Conservation (phyloP, 2,888 invertebrate genomes). For the Drosophila atripex region DNA sequence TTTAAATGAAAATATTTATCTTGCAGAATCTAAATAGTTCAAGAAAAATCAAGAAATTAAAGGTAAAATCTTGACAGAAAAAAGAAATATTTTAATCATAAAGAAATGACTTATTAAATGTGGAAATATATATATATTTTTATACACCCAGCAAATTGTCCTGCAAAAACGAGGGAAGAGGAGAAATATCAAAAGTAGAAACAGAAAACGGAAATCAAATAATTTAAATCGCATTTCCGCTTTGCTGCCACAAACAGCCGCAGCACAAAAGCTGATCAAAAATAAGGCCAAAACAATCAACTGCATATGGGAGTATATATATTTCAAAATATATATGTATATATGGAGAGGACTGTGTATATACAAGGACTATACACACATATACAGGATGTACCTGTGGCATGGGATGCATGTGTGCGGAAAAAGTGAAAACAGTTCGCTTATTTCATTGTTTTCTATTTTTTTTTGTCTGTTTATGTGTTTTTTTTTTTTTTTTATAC, state of each 20-base stretch:
- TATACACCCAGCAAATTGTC: neutral
- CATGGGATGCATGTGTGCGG: conserved; percentile 3
- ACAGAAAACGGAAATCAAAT: conserved; percentile 70
- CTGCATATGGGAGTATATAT: conserved; percentile 14
- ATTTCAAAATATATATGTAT: neutral
- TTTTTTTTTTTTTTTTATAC: conserved; percentile 20
- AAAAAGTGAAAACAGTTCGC: conserved; percentile 34
- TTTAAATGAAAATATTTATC: too few relatives aligned
- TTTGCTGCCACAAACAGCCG: conserved; percentile 61
- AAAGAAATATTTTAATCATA: too few relatives aligned
- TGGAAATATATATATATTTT: neutral
- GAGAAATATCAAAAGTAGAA: conserved; percentile 23
- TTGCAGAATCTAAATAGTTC: too few relatives aligned
- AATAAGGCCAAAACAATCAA: conserved; percentile 45
- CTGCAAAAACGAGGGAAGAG: neutral
- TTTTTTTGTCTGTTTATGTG: neutral
- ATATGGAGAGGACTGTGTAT: neutral
- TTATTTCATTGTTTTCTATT: conserved; percentile 21
- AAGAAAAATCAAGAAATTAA: too few relatives aligned
- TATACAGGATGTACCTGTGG: conserved; percentile 9
- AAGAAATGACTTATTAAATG: too few relatives aligned
- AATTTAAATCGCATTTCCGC: conserved; percentile 80
- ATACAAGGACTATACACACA: neutral
- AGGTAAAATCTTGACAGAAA: too few relatives aligned
- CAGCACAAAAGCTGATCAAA: conserved; percentile 45